Base-by-base conservation (phyloP, 2,113 vertebrate species). In the Alectura lathami region DNA sequence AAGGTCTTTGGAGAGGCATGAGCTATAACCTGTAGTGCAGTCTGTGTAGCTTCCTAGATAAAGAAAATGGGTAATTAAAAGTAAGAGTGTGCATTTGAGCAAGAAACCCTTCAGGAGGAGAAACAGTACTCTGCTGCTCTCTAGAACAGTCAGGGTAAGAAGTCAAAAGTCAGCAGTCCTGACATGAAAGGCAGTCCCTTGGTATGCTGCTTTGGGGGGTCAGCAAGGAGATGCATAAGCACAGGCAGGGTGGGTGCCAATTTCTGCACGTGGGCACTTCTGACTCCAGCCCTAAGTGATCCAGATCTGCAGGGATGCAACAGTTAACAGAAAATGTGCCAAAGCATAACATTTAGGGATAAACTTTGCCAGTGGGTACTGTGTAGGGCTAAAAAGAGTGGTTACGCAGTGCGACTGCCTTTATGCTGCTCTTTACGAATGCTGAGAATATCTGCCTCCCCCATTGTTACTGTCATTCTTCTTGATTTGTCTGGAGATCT, bases 1-100 rank as follows among this genome's bases (percentile, higher is more conserved):
- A 70, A 88, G 47, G 76, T 77, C 76, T 84, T 91, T 67, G 42
- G 86, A 92, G 83, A 91, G 56, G 32, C n/a, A 56, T 4, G 14
- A 75, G 34, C 79, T 93, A 8, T 63, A 89, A 88, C 76, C 45
- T 74, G 42, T 78, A 88, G 47, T 68, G 43, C 36, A 18, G 5
- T 34, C 68, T 88, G 0, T 57, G 27, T 74, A 86, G 64, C 56
- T 70, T 92, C 34, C 76, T 75, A 68, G 56, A 91, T 84, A 56
- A 93, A 84, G 64, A 72, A 90, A 93, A 76, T 45, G 21, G 62
- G 18, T 84, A 87, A 89, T 92, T 72, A 87, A 73, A 40, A 38
- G 30, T 68, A 83, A 63, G 36, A 4, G 1, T n/a, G 34, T 67
- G 27, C 62, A 73, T 91, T 92, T 84, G 45, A 87, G 62, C 45